These are phyloP conservation scores for Antheraea pernyi DNA, from an alignment of 1,140 invertebrate species.

Conservation along the genomic window DNA sequence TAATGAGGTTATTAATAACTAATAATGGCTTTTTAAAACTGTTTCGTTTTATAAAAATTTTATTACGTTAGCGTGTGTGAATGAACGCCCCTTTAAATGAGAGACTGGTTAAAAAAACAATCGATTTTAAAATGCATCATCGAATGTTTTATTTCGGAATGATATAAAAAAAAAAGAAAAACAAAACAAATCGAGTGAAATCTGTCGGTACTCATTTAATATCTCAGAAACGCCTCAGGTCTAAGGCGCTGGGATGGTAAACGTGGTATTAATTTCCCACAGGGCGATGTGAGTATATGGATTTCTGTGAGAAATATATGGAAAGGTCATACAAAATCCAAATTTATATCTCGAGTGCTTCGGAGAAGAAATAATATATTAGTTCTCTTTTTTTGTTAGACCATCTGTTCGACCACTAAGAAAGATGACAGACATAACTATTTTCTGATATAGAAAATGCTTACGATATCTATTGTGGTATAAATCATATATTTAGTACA, in stretches of 20 bases:
- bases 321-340: neutral
- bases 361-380: neutral
- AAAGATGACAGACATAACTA: too few relatives aligned
- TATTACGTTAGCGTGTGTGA: conserved; percentile 3
- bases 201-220: conserved; percentile 1
- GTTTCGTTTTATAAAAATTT: conserved; percentile 11
- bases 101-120: neutral
- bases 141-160: neutral
- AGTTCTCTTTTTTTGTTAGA: neutral
- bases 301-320: neutral
- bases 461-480: too few relatives aligned
- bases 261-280: conserved; percentile 11
- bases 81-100: neutral
- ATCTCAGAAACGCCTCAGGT: conserved; percentile 1
- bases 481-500: too few relatives aligned
- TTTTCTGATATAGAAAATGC: too few relatives aligned
- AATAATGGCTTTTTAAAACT: conserved; percentile 12
- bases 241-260: neutral
- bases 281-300: neutral
- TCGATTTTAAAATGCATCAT: neutral
- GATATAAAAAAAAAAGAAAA: neutral
- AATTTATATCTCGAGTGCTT: neutral
- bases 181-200: neutral
- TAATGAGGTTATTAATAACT: conserved; percentile 16
- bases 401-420: too few relatives aligned